Conservation (phyloP, 1,140 invertebrate genomes). For the Trypoxylus dichotomus region DNA sequence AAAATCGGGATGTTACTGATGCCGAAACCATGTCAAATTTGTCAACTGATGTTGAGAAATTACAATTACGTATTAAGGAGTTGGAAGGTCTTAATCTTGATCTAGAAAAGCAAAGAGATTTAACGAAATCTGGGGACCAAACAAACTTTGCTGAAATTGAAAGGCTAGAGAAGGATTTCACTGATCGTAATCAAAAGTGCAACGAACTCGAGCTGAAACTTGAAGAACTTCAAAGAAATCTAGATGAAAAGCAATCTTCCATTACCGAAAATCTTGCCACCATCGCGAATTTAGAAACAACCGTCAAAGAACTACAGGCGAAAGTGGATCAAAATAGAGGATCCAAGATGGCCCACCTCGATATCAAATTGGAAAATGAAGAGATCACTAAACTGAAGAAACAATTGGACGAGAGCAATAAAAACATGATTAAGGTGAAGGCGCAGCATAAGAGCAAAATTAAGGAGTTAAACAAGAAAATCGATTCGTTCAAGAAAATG, state of each 20-base stretch:
- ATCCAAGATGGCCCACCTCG: conserved; percentile 39
- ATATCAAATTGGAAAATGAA: conserved; percentile 40
- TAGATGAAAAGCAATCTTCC: conserved; percentile 32
- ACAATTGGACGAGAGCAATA: conserved; percentile 74
- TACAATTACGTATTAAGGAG: not conserved
- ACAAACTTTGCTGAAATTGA: not conserved
- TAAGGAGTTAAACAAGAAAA: conserved; percentile 80
- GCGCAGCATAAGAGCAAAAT: conserved; percentile 77
- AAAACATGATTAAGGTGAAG: conserved; percentile 83
- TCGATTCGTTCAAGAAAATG: conserved; percentile 74
- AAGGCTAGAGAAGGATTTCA: not conserved
- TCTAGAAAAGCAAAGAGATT: not conserved
- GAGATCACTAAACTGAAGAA: conserved; percentile 64
- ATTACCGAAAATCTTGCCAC: not conserved
- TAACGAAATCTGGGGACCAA: not conserved
- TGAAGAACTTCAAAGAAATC: conserved; percentile 43
- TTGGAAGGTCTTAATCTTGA: not conserved
- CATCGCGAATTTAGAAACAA: not conserved
- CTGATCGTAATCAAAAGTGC: not conserved
- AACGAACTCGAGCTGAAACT: conserved; percentile 48
- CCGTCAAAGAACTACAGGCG: conserved; percentile 9
- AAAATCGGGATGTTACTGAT: conserved; percentile 38
- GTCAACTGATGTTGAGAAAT: not conserved
- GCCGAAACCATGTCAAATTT: not conserved
- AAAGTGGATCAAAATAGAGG: conserved; percentile 34